A percentile compares a stretch with the other conserved stretches of the same genome.
Conservation (phyloP, 2,113 vertebrate genomes). For the Saccopteryx leptura region DNA sequence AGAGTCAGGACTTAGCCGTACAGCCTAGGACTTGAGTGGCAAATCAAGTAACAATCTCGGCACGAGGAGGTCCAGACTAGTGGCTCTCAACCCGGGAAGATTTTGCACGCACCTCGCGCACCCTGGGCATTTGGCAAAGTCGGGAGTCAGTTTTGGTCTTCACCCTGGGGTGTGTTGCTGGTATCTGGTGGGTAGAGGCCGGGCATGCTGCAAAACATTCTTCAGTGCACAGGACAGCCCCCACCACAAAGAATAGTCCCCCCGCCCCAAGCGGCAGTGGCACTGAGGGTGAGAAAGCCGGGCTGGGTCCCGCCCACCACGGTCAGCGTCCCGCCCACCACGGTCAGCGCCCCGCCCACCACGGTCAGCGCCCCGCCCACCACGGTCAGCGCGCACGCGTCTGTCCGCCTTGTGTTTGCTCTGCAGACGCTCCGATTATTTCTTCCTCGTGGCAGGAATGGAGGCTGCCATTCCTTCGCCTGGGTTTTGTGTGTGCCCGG, state of each 20-base stretch:
- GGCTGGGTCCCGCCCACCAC: neutral
- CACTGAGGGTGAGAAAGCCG: neutral
- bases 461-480: neutral
- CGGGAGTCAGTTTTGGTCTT: neutral
- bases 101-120: too few relatives aligned
- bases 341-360: neutral
- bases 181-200: neutral
- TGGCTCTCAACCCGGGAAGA: neutral
- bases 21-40: neutral
- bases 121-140: neutral
- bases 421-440: too few relatives aligned
- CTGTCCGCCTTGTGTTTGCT: neutral
- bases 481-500: neutral
- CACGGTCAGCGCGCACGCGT: rapidly evolving
- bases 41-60: neutral
- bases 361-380: neutral
- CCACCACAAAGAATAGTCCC: neutral
- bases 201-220: too few relatives aligned
- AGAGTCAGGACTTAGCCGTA: neutral
- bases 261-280: rapidly evolving
- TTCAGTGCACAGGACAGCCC: neutral
- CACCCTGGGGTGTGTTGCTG: neutral
- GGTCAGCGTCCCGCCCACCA: neutral
- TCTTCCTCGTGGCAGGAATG: neutral
- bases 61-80: too few relatives aligned